Evolutionary conservation across 2,797 vertebrate species (phyloP), one percentile per base, ranked within the genome.

Genomic region (Rallus crepitans): DNA sequence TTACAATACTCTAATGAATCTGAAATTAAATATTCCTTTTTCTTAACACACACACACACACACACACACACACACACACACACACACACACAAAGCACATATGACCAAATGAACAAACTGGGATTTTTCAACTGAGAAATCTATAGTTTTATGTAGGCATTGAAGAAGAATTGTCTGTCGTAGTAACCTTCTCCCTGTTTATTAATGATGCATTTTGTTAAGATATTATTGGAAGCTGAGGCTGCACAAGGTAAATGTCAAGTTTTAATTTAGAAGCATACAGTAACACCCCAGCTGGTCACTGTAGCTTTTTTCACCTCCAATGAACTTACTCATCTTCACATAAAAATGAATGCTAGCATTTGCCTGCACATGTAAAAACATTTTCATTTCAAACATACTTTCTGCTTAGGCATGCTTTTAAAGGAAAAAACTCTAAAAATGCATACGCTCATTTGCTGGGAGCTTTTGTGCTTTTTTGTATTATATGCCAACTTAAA

Each of bases 291-390:
- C 33, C 45, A 21, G 10, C 12, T 50, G 48, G 11, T 35, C 0
- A 50, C 82, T 82, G 73, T 5, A 42, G 13, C 3, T 28, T 63
- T 50, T 81, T 68, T 68, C 12, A 42, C 8, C 4, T 13, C 23
- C 15, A 10, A 4, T 53, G 35, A 75, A 56, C 56, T 75, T 28
- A 82, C 66, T 30, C 4, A 19, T 7, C 7, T 40, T 27, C 12
- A 20, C 1, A 55, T 2, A 73, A 9, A 57, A 39, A 65, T 6
- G 5, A 4, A 9, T 18, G 23, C 1, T 1, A 39, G 1, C 68
- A 13, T 61, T 78, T 66, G 19, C 13, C 25, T 27, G 4, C 31
- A 35, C 9, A 17, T 31, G 5, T 37, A 39, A 84, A 84, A 84
- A 31, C 1, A 7, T 75, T 77, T 89, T 68, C 2, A 16, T 56